A percentile compares a stretch with the other conserved stretches of the same genome.
These are phyloP conservation scores for Drosophila quinaria DNA, from an alignment of 2,888 invertebrate species.

Conservation along the genomic window DNA sequence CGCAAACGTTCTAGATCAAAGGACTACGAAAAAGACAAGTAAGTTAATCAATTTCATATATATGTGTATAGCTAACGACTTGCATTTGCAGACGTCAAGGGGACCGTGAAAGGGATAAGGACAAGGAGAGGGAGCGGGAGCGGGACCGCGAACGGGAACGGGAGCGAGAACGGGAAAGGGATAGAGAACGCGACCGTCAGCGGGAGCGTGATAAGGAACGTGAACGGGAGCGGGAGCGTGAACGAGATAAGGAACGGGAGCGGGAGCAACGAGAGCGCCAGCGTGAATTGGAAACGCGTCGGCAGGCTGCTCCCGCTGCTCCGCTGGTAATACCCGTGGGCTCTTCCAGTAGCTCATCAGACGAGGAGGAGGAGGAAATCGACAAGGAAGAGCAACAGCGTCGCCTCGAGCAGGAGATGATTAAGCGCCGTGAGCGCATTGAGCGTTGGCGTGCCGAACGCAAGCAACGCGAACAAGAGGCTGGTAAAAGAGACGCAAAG, in stretches of 20 bases:
- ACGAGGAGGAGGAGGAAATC: conserved; percentile 85
- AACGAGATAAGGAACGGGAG: conserved; percentile 77
- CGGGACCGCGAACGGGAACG: conserved; percentile 77
- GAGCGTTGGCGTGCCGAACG: conserved; percentile 98
- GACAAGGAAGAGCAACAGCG: conserved; percentile 95
- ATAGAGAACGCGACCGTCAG: conserved; percentile 65
- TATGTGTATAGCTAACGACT: not conserved
- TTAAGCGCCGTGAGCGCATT: conserved; percentile 96
- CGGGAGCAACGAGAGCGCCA: conserved; percentile 87
- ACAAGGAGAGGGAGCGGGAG: conserved; percentile 56
- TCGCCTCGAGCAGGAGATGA: conserved; percentile 97
- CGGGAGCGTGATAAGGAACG: conserved; percentile 85
- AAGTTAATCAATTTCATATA: conserved; percentile 11
- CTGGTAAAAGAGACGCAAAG: conserved; percentile 92
- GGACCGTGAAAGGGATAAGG: conserved; percentile 79
- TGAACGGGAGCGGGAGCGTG: conserved; percentile 86
- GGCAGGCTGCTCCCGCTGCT: conserved; percentile 44
- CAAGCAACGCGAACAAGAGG: conserved; percentile 94
- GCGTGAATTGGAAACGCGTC: conserved; percentile 85
- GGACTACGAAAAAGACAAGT: conserved; percentile 83
- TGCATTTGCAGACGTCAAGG: conserved; percentile 60
- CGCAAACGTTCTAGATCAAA: conserved; percentile 80
- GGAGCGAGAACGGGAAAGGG: conserved; percentile 78
- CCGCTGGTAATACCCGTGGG: conserved; percentile 67
- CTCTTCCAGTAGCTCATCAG: conserved; percentile 81